phyloP scores from a whole-genome alignment of 2,888 invertebrate species.

The Eupithecia abbreviata region DNA sequence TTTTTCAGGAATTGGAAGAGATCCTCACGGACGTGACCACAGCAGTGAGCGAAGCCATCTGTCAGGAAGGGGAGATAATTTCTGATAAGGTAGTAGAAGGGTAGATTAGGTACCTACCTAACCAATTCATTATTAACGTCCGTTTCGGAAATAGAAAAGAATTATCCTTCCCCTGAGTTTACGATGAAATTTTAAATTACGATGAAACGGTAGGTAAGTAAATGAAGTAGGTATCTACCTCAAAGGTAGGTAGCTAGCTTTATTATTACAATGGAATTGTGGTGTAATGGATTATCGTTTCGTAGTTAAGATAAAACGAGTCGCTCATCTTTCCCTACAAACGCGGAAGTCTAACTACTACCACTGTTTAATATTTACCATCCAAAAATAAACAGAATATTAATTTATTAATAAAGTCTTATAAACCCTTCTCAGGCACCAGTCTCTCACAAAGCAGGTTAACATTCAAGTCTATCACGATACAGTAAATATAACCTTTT shows the following conservation, averaged over 20 bases:
- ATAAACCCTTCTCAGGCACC: no score
- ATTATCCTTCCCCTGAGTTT: background rate
- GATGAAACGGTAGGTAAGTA: background rate
- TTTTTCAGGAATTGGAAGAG: slow-evolving; percentile 93
- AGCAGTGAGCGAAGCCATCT: slow-evolving; percentile 93
- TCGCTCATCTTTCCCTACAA: no score
- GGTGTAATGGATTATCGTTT: background rate
- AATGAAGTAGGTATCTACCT: background rate
- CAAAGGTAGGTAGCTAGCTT: background rate
- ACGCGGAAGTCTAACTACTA: no score
- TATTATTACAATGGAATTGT: background rate
- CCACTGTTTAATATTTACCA: no score
- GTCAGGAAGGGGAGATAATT: slow-evolving; percentile 93
- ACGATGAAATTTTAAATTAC: background rate
- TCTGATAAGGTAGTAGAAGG: slow-evolving; percentile 85
- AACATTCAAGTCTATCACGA: no score
- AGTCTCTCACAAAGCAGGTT: no score
- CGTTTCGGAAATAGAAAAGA: slow-evolving; percentile 18
- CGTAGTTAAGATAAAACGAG: no score
- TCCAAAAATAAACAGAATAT: no score
- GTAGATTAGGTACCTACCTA: slow-evolving; percentile 84
- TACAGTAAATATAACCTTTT: no score
- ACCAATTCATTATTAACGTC: slow-evolving; percentile 43
- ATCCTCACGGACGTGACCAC: slow-evolving; percentile 95
- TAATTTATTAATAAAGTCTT: no score